These are phyloP conservation scores for Pachyrhynchus sulphureomaculatus DNA, from an alignment of 1,140 invertebrate genomes.

Conservation along the genomic window DNA sequence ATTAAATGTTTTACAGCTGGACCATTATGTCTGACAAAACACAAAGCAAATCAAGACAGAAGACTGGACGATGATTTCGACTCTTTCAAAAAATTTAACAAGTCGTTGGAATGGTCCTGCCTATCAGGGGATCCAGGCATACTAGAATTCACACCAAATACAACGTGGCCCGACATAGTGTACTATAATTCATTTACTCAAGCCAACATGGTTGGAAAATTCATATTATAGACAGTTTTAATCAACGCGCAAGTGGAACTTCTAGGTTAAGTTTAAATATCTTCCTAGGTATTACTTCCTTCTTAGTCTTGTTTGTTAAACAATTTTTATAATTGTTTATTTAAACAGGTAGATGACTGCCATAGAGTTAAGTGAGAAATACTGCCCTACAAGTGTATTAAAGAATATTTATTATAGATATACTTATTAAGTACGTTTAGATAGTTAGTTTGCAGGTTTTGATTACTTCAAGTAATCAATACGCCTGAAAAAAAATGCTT, in stretches of 20 bases:
- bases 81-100: slow-evolving; percentile 82
- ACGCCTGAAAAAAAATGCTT: slow-evolving; percentile 24
- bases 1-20: slow-evolving; percentile 71
- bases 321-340: slow-evolving; percentile 35
- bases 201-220: slow-evolving; percentile 89
- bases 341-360: slow-evolving; percentile 18
- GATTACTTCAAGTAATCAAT: slow-evolving; percentile 16
- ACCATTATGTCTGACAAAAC: slow-evolving; percentile 72
- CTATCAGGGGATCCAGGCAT: slow-evolving; percentile 68
- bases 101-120: slow-evolving; percentile 68
- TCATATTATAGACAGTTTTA: slow-evolving; percentile 74
- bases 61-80: slow-evolving; percentile 76
- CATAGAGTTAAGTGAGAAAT: background rate
- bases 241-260: slow-evolving; percentile 18
- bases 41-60: slow-evolving; percentile 64
- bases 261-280: background rate
- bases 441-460: slow-evolving; percentile 11
- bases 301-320: slow-evolving; percentile 31
- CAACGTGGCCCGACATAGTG: slow-evolving; percentile 87
- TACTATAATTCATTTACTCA: slow-evolving; percentile 94
- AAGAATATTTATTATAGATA: slow-evolving; percentile 1
- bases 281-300: background rate
- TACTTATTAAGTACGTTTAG: background rate
- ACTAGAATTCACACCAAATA: slow-evolving; percentile 83
- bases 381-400: slow-evolving; percentile 2